A percentile compares a stretch with the other conserved stretches of the same genome.
Conservation (phyloP, 2,888 invertebrate species). For the Pyrgus malvae region DNA sequence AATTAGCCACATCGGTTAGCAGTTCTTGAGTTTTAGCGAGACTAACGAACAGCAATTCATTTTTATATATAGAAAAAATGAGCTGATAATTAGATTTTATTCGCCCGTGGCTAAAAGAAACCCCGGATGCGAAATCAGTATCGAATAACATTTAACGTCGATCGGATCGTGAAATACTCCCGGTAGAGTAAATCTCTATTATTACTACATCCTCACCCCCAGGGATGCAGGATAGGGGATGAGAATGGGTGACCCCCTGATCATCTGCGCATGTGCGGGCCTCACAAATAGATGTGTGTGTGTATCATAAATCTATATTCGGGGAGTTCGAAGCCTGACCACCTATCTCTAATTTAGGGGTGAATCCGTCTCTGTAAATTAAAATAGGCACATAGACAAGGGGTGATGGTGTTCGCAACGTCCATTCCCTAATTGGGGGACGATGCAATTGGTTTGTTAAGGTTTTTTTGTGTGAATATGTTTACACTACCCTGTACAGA, state of each 20-base stretch:
- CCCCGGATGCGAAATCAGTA: no score
- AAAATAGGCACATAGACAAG: neutral
- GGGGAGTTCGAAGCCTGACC: constrained; percentile 7
- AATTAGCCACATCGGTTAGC: no score
- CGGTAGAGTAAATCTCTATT: constrained; percentile 17
- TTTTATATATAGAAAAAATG: no score
- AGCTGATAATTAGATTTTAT: no score
- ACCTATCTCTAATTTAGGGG: constrained; percentile 6
- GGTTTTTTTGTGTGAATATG: no score
- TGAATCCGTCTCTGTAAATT: neutral
- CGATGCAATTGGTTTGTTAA: neutral
- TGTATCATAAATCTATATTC: constrained; percentile 22
- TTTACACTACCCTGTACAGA: no score
- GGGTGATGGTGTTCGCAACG: neutral
- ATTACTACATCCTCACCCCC: constrained; percentile 10
- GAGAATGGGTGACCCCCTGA: no score
- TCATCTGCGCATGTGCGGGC: constrained; percentile 17
- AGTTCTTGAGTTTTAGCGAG: no score
- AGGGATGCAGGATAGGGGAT: neutral
- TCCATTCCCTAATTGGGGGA: constrained; percentile 12
- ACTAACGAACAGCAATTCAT: no score
- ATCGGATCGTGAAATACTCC: no score
- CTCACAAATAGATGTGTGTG: neutral
- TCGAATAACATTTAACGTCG: no score
- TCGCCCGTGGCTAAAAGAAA: no score